Percentiles rank a stretch among this genome's conserved stretches.
Conservation (phyloP, 2,797 vertebrate genomes). For the Diplodus sargus region DNA sequence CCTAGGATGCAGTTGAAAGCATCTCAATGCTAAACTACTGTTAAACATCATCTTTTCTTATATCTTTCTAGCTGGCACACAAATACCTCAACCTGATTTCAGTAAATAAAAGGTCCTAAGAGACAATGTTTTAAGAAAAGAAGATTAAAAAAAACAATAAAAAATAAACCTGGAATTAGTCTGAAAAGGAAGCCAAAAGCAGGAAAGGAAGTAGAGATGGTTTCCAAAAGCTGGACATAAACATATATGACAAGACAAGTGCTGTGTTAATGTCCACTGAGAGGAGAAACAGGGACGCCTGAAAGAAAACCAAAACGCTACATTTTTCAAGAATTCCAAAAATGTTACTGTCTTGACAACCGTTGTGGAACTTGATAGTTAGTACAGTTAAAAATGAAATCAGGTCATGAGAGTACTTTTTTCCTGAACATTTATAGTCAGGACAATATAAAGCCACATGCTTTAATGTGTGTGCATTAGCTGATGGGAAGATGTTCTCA, state of each 20-base stretch:
- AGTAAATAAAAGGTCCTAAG: background rate
- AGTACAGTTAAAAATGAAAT: background rate
- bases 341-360: background rate
- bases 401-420: background rate
- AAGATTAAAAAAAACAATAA: background rate
- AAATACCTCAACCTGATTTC: background rate
- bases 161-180: background rate
- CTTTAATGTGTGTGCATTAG: slow-evolving; percentile 2
- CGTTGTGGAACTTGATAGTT: background rate
- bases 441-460: background rate
- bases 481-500: slow-evolving; percentile 12
- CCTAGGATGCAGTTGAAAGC: background rate
- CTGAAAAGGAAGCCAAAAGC: background rate
- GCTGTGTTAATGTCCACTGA: background rate
- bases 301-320: background rate
- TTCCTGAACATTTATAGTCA: background rate
- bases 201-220: background rate
- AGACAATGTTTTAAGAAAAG: background rate
- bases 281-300: background rate
- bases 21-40: background rate
- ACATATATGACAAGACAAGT: background rate
- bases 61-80: background rate
- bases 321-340: background rate
- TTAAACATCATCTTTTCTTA: background rate
- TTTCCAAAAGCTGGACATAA: background rate